Evolutionary conservation across 2,113 vertebrate species (phyloP).

Genomic region (Condylura cristata): DNA sequence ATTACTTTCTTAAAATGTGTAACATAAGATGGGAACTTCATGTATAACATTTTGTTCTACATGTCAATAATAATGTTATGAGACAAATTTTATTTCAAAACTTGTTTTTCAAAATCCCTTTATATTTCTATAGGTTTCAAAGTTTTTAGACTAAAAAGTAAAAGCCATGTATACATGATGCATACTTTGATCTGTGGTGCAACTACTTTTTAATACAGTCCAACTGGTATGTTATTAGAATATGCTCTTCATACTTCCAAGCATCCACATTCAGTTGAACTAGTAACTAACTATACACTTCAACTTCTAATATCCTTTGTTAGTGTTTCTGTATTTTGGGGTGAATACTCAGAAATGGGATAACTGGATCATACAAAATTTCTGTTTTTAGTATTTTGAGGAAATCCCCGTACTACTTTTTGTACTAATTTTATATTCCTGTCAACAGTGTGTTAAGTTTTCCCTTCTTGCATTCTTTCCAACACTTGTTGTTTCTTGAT

Average conservation of each 20-base stretch:
- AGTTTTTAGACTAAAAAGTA: conserved; percentile 7
- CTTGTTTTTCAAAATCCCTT: neutral
- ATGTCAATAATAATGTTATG: neutral
- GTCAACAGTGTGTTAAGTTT: no score
- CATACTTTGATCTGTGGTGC: neutral
- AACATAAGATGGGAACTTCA: neutral
- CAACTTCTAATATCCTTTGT: conserved; percentile 18
- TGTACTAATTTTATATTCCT: no score
- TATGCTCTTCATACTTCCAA: neutral
- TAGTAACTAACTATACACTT: conserved; percentile 4
- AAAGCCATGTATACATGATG: neutral
- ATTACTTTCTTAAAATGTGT: neutral
- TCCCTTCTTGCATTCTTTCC: no score
- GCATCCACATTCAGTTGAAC: neutral
- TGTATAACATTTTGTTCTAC: neutral
- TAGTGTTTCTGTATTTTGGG: no score
- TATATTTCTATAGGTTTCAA: neutral
- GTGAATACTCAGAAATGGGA: no score
- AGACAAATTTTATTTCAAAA: neutral
- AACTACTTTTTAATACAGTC: neutral
- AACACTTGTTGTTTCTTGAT: no score
- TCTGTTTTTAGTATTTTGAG: no score
- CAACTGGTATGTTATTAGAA: neutral
- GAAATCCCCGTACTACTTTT: no score
- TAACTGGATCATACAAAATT: no score